Conservation (phyloP, 2,888 invertebrate genomes). For the Antheraea yamamai region DNA sequence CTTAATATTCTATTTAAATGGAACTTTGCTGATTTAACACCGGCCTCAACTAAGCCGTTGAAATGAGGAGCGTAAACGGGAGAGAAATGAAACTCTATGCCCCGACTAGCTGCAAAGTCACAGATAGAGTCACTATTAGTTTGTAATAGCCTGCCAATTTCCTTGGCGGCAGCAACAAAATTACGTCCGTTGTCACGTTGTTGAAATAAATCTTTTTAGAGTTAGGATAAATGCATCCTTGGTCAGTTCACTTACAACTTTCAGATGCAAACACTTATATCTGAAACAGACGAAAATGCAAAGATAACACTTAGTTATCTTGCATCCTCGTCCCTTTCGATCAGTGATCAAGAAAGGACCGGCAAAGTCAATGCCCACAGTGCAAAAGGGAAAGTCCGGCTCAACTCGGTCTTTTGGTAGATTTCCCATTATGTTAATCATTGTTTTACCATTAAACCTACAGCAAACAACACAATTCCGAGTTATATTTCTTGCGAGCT, state of each 20-base stretch:
- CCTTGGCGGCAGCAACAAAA: too few relatives aligned
- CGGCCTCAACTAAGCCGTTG: too few relatives aligned
- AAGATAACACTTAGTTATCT: constrained; percentile 29
- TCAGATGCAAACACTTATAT: constrained; percentile 37
- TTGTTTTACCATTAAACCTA: constrained; percentile 18
- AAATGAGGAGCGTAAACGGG: too few relatives aligned
- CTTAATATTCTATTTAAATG: too few relatives aligned
- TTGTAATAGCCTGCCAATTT: constrained; percentile 23
- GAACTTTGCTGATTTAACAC: too few relatives aligned
- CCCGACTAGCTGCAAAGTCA: neutral
- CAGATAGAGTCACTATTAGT: constrained; percentile 8
- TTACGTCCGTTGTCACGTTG: neutral
- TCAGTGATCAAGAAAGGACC: constrained; percentile 32
- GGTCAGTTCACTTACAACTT: constrained; percentile 35
- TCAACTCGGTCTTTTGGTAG: constrained; percentile 21
- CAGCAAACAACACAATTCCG: too few relatives aligned
- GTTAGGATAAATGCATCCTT: constrained; percentile 38
- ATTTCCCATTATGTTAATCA: constrained; percentile 26
- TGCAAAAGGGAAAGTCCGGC: constrained; percentile 27
- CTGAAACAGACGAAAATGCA: constrained; percentile 33
- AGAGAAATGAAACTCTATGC: too few relatives aligned
- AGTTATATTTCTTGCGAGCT: too few relatives aligned
- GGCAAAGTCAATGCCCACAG: constrained; percentile 32
- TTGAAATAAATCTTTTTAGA: constrained; percentile 37
- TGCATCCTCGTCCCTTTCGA: constrained; percentile 19